Percentiles rank a stretch among this genome's conserved stretches.
phyloP scores from a whole-genome alignment of 1,140 invertebrate species.

The Marisa cornuarietis region DNA sequence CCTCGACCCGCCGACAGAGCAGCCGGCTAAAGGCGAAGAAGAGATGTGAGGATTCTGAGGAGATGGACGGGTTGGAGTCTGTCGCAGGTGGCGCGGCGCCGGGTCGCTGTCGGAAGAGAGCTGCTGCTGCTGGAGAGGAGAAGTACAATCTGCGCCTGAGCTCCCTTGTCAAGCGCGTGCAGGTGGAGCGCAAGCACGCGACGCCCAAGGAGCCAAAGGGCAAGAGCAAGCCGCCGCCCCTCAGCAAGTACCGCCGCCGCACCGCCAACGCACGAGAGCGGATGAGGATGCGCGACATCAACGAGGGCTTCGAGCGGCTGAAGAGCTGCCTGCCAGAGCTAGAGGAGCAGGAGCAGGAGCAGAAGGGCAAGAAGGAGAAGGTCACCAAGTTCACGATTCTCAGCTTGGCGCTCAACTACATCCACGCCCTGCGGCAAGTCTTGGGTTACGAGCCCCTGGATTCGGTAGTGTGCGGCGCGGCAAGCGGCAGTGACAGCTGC shows the following conservation, averaged over 20 bases:
- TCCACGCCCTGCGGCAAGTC: slow-evolving; percentile 72
- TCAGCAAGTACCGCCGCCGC: slow-evolving; percentile 89
- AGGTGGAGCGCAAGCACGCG: slow-evolving; percentile 65
- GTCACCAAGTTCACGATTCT: slow-evolving; percentile 89
- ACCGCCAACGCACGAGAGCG: slow-evolving; percentile 89
- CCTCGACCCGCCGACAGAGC: background rate
- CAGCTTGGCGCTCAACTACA: slow-evolving; percentile 88
- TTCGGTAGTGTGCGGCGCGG: too few relatives aligned
- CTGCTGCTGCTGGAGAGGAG: slow-evolving; percentile 3
- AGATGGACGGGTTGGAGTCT: background rate
- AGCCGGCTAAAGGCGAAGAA: slow-evolving; percentile 17
- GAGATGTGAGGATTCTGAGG: background rate
- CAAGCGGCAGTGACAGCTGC: too few relatives aligned
- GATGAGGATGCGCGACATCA: slow-evolving; percentile 87
- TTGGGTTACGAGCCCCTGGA: slow-evolving; percentile 48
- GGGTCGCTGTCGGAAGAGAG: background rate
- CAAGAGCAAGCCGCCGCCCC: slow-evolving; percentile 81
- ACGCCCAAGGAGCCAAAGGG: slow-evolving; percentile 65
- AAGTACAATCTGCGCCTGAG: slow-evolving; percentile 70
- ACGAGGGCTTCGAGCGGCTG: slow-evolving; percentile 84
- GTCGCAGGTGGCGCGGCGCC: background rate
- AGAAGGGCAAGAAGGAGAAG: slow-evolving; percentile 74
- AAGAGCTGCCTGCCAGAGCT: slow-evolving; percentile 77
- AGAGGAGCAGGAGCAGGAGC: slow-evolving; percentile 36
- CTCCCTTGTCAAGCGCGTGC: slow-evolving; percentile 69